phyloP scores from a whole-genome alignment of 2,113 vertebrate genomes.

The Cebidichthys violaceus region DNA sequence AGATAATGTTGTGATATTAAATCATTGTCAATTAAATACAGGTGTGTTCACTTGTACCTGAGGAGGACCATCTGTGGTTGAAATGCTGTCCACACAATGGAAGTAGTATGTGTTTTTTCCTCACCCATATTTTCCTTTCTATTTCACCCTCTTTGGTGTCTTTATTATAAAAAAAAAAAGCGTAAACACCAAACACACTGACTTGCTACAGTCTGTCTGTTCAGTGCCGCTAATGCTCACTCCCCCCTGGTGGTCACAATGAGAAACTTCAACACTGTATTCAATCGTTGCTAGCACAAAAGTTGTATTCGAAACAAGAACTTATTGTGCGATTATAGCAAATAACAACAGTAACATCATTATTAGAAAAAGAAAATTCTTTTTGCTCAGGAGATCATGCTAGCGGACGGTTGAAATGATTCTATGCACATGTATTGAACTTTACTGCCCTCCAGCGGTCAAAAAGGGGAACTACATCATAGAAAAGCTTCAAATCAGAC shows the following conservation, averaged over 20 bases:
- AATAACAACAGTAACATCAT: background rate
- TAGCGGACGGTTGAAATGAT: too few species aligned
- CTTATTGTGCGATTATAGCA: background rate
- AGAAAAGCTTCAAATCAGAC: background rate
- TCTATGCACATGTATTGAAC: too few species aligned
- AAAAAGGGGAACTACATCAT: background rate
- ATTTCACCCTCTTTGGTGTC: accelerated
- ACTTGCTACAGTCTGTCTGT: background rate
- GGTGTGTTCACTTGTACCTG: background rate
- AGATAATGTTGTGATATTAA: background rate
- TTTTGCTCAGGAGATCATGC: too few species aligned
- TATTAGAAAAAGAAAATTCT: background rate
- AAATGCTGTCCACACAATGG: background rate
- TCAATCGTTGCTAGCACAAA: background rate
- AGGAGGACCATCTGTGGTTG: background rate
- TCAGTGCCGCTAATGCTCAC: background rate
- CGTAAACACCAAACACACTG: too few species aligned
- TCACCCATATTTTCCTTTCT: background rate
- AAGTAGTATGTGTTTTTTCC: background rate
- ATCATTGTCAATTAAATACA: background rate
- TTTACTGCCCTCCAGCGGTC: background rate
- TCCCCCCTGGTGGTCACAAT: background rate
- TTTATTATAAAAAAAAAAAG: background rate
- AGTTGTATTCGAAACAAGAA: background rate
- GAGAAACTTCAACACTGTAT: background rate